A percentile compares a stretch with the other conserved stretches of the same genome.
Evolutionary conservation across 2,113 vertebrate genomes (phyloP).

Genomic region (Rattus rattus): DNA sequence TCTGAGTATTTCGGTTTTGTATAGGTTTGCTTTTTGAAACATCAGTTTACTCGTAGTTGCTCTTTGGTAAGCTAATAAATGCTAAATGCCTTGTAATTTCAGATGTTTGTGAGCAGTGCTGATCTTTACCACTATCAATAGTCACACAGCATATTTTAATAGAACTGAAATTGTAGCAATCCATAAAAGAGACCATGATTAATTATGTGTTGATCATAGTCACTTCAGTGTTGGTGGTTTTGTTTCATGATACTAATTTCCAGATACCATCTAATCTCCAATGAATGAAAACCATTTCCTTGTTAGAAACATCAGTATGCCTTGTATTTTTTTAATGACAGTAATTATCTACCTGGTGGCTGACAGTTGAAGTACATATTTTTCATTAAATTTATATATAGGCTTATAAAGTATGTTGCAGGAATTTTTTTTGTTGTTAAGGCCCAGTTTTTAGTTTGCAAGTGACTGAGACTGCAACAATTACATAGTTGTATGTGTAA

Average conservation of each 20-base stretch:
- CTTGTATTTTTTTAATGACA: constrained; percentile 48
- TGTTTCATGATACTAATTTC: constrained; percentile 65
- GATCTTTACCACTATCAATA: constrained; percentile 67
- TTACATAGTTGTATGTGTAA: background rate
- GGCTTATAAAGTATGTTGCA: constrained; percentile 63
- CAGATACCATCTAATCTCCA: constrained; percentile 48
- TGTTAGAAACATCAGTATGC: constrained; percentile 58
- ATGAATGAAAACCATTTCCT: constrained; percentile 66
- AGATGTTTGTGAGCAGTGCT: constrained; percentile 48
- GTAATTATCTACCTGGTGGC: constrained; percentile 23
- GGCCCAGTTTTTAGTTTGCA: constrained; percentile 64
- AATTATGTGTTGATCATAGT: constrained; percentile 60
- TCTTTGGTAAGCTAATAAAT: constrained; percentile 66
- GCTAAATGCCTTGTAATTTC: constrained; percentile 51
- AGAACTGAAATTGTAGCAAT: constrained; percentile 74
- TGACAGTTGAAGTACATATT: constrained; percentile 32
- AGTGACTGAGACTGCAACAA: constrained; percentile 45
- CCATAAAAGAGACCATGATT: constrained; percentile 65
- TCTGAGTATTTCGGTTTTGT: constrained; percentile 58
- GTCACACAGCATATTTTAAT: constrained; percentile 66
- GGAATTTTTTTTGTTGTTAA: constrained; percentile 35
- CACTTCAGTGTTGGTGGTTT: constrained; percentile 55
- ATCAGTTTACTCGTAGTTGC: constrained; percentile 45
- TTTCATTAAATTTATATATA: constrained; percentile 56
- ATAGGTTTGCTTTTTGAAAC: constrained; percentile 67